phyloP scores from a whole-genome alignment of 2,113 vertebrate genomes.

The Irena cyanogastra region DNA sequence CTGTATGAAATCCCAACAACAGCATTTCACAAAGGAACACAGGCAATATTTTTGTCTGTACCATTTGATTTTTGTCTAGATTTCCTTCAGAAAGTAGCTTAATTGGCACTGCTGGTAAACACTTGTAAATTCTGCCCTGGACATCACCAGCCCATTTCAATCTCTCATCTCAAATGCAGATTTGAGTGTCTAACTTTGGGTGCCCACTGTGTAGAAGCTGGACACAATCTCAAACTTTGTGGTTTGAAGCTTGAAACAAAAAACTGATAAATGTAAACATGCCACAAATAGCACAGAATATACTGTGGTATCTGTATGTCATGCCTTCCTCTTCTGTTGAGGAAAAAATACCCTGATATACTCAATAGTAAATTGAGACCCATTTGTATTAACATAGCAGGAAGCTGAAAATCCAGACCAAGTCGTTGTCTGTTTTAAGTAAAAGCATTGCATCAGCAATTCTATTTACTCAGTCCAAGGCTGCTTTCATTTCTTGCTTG shows the following conservation, averaged over 20 bases:
- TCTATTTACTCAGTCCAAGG: conserved; percentile 57
- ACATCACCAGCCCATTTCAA: background rate
- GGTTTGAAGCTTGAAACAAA: background rate
- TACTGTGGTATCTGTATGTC: background rate
- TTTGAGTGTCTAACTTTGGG: background rate
- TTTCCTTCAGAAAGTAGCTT: background rate
- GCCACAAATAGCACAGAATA: background rate
- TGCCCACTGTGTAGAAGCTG: background rate
- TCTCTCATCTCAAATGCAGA: background rate
- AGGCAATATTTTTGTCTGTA: background rate
- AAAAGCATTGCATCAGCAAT: conserved; percentile 65
- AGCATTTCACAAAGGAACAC: background rate
- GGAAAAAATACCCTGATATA: background rate
- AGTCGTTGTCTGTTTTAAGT: conserved; percentile 42
- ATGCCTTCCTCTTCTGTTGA: conserved; percentile 2
- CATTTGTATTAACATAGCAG: conserved; percentile 58
- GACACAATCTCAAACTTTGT: background rate
- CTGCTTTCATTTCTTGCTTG: conserved; percentile 68
- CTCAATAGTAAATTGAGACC: conserved; percentile 39
- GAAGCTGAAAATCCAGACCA: conserved; percentile 59
- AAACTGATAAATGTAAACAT: background rate
- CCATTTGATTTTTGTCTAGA: background rate
- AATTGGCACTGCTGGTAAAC: fast-evolving
- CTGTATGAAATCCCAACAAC: background rate
- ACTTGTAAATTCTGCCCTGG: background rate